Evolutionary conservation across 2,113 vertebrate genomes (phyloP).

Genomic region (Nycticebus coucang): DNA sequence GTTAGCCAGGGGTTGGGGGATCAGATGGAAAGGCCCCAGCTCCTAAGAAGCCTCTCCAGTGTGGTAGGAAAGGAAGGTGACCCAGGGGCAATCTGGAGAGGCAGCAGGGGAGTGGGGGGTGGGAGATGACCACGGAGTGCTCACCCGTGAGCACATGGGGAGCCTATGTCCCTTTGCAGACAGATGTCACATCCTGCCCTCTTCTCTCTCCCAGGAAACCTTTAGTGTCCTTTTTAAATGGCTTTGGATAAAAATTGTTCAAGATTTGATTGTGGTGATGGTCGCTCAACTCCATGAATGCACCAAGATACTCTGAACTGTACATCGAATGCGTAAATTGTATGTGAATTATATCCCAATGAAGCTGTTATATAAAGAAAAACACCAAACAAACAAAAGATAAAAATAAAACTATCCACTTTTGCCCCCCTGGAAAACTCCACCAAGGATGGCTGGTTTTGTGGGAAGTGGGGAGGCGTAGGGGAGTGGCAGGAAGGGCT

Average conservation of each 20-base stretch:
- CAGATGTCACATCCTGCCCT: background rate
- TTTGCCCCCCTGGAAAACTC: background rate
- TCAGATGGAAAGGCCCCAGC: background rate
- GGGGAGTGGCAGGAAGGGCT: background rate
- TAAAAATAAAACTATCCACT: background rate
- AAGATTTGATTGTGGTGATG: too few species aligned
- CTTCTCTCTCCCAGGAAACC: background rate
- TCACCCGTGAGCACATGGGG: background rate
- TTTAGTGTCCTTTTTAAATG: background rate
- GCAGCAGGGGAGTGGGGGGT: accelerated
- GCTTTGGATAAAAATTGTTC: too few species aligned
- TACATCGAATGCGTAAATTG: too few species aligned
- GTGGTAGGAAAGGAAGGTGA: background rate
- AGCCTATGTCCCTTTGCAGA: background rate
- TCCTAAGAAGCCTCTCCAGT: background rate
- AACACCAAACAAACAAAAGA: background rate
- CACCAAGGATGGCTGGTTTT: background rate
- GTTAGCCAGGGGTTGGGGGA: background rate
- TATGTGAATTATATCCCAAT: too few species aligned
- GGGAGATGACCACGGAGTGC: too few species aligned
- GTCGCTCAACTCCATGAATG: too few species aligned
- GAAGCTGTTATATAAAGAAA: background rate
- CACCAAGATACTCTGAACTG: too few species aligned
- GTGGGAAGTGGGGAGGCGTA: background rate
- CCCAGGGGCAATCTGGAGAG: background rate